These are phyloP conservation scores for Leptogaster cylindrica DNA, from an alignment of 2,888 invertebrate genomes.

Conservation along the genomic window DNA sequence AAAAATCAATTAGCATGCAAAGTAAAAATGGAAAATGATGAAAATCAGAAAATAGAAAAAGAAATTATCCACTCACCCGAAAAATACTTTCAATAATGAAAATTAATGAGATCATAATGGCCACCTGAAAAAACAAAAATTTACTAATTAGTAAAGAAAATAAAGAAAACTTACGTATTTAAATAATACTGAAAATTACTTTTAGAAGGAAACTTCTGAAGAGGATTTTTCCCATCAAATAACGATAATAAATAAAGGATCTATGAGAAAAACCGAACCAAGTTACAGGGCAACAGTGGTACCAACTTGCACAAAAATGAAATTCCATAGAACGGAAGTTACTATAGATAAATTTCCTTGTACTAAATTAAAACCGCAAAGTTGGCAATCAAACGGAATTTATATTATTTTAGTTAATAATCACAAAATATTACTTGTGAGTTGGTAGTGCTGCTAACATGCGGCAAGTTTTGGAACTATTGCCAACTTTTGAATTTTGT, in stretches of 20 bases:
- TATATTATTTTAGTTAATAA: background rate
- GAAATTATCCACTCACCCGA: conserved; percentile 18
- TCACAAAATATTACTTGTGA: background rate
- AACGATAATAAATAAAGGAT: conserved; percentile 18
- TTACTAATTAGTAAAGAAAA: conserved; percentile 36
- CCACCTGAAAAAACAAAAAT: conserved; percentile 36
- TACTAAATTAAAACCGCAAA: background rate
- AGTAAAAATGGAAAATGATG: too few species aligned
- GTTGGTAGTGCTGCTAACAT: conserved; percentile 18
- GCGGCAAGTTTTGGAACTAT: conserved; percentile 15
- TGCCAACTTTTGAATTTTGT: conserved; percentile 32
- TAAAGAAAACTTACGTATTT: conserved; percentile 36
- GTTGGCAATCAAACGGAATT: conserved; percentile 20
- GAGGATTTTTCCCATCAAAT: conserved; percentile 15
- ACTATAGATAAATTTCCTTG: too few species aligned
- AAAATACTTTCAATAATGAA: conserved; percentile 27
- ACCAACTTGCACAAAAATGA: conserved; percentile 27
- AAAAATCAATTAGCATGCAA: too few species aligned
- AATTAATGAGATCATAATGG: conserved; percentile 27
- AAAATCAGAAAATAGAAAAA: background rate
- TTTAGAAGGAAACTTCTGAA: conserved; percentile 35
- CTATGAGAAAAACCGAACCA: conserved; percentile 1
- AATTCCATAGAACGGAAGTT: background rate
- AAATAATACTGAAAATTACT: conserved; percentile 29
- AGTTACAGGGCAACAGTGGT: conserved; percentile 38